Conservation (phyloP, 2,113 vertebrate genomes). For the Delphinapterus leucas region DNA sequence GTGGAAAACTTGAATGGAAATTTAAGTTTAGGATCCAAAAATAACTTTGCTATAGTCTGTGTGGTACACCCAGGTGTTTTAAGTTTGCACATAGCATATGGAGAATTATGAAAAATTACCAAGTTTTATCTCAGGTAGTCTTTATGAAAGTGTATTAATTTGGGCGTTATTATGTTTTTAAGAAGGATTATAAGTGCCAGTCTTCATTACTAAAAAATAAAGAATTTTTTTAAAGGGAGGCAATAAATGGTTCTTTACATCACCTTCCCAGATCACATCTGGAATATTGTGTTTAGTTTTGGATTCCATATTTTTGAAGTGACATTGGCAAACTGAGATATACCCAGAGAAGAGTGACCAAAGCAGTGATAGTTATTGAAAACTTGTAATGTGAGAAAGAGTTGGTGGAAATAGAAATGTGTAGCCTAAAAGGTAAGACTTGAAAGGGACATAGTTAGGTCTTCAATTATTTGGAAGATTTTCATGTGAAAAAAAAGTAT, state of each 20-base stretch:
- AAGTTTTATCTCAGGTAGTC: constrained; percentile 59
- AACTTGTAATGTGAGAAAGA: not conserved
- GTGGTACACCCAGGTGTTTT: constrained; percentile 76
- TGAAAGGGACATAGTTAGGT: not conserved
- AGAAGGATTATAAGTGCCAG: not conserved
- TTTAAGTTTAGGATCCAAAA: constrained; percentile 75
- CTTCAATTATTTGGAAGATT: not conserved
- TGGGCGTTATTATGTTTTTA: not conserved
- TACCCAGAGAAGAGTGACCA: not conserved
- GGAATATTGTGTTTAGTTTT: not conserved
- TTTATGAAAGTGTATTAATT: constrained; percentile 55
- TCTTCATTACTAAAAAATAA: constrained; percentile 30
- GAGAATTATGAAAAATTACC: constrained; percentile 55
- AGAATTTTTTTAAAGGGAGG: not conserved
- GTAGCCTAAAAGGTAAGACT: not conserved
- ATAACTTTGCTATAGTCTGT: constrained; percentile 66
- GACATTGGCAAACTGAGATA: not conserved
- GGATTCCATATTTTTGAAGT: not conserved
- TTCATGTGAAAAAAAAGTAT: not conserved
- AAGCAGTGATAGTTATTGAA: not conserved
- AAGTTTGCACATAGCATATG: constrained; percentile 68
- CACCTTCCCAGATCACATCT: not conserved
- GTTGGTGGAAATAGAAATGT: not conserved
- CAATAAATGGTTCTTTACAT: not conserved
- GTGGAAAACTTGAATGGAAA: constrained; percentile 79